These are phyloP conservation scores for Chionodraco myersi DNA, from an alignment of 2,113 vertebrate species.

Conservation along the genomic window DNA sequence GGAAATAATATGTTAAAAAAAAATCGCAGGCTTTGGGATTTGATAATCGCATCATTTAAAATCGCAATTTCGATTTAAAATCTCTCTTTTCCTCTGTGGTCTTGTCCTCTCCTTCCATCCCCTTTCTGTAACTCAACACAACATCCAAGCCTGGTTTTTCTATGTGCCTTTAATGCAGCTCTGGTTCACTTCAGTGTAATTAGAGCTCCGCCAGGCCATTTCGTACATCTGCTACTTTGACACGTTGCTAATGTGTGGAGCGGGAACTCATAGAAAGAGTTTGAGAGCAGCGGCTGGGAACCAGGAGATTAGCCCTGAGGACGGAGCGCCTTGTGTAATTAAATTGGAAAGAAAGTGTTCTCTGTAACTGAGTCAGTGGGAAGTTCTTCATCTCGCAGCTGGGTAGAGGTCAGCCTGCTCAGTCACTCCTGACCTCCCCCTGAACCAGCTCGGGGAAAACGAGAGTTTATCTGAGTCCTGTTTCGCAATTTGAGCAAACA, in stretches of 20 bases:
- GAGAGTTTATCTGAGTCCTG: too few relatives aligned
- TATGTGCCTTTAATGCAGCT: conserved; percentile 16
- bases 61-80: too few relatives aligned
- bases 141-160: conserved; percentile 11
- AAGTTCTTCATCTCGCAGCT: neutral
- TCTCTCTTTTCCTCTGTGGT: neutral
- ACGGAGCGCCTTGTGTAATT: neutral
- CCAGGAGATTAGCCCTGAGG: neutral
- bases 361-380: conserved; percentile 6
- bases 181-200: conserved; percentile 51
- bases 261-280: too few relatives aligned
- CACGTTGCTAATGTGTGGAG: too few relatives aligned
- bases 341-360: neutral
- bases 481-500: too few relatives aligned
- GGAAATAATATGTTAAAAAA: too few relatives aligned
- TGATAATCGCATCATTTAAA: too few relatives aligned
- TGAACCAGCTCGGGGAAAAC: neutral
- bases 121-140: conserved; percentile 10
- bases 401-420: neutral
- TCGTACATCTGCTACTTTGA: conserved; percentile 39
- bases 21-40: too few relatives aligned
- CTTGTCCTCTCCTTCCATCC: neutral
- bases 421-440: neutral
- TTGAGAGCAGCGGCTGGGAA: neutral
- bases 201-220: conserved; percentile 53